Evolutionary conservation across 2,113 vertebrate species (phyloP), one percentile per base, ranked within the genome.

Genomic region (Cryptotis parvus): DNA sequence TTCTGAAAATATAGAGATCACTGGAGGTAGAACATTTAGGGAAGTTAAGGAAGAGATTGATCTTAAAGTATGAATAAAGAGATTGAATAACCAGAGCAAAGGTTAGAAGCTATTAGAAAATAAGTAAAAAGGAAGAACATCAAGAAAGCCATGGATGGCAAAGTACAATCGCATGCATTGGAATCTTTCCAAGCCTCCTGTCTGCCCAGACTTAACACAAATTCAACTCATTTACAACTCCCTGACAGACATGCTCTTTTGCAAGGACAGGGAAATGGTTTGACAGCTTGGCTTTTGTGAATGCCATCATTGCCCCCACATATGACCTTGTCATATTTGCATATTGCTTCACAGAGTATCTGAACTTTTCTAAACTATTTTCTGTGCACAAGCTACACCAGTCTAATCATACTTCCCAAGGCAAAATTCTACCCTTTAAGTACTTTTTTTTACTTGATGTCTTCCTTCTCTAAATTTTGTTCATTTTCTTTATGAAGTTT

Each of bases 311-410:
- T 93, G 90, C 78, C 52, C 95, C 75, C 75, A 86, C 4, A 33
- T 76, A 73, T 70, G 93, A 96, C 95, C 93, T 95, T 95, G 95
- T 96, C 94, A 96, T 72, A 95, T 94, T 94, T 96, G 86, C 92
- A 93, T 95, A 94, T 75, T 84, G 70, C 89, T 92, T 93, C 93
- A 88, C 33, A 4, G 79, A 55, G 43, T 94, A 90, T 91, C 82
- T 86, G 85, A 93, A 90, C 84, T 91, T 93, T 91, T 92, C 74
- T 63, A 84, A 91, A 66, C 75, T 72, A 20, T 58, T 74, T 37
- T 61, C 35, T 87, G 63, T 29, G 55, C 14, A 45, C 31, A 74
- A 43, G 49, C 69, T 77, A 73, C 9, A 49, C 29, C 69, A 37
- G 77, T 90, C 66, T 86, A 81, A 49, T 91, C 82, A 79, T 29